Conservation (phyloP, 2,888 invertebrate genomes). For the Ophion ellenae region DNA sequence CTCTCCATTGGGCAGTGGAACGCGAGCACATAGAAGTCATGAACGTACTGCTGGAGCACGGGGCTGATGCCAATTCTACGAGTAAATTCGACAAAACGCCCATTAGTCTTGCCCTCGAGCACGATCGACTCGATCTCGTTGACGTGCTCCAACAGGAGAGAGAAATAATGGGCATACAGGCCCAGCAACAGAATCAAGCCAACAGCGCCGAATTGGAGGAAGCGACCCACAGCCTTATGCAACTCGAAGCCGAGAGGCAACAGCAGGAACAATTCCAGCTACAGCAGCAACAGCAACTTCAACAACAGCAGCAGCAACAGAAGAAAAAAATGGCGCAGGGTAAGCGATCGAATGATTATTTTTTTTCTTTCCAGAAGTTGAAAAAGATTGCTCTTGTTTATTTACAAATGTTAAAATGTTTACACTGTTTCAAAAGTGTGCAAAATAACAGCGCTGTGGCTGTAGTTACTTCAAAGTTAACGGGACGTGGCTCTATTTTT, state of each 20-base stretch:
- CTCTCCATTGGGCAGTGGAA: slow-evolving; percentile 97
- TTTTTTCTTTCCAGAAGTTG: not conserved
- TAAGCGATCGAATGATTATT: slow-evolving; percentile 40
- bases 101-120: slow-evolving; percentile 88
- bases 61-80: slow-evolving; percentile 88
- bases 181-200: slow-evolving; percentile 75
- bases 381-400: not conserved
- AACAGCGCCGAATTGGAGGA: slow-evolving; percentile 78
- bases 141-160: slow-evolving; percentile 85
- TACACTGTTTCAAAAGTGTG: not conserved
- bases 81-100: slow-evolving; percentile 92
- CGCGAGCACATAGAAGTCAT: slow-evolving; percentile 90
- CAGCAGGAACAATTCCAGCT: slow-evolving; percentile 75
- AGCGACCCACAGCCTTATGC: slow-evolving; percentile 80
- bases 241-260: slow-evolving; percentile 77
- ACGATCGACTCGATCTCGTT: slow-evolving; percentile 87
- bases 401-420: not conserved
- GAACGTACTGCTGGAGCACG: slow-evolving; percentile 88
- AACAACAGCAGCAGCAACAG: slow-evolving; percentile 71
- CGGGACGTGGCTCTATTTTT: not conserved
- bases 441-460: not conserved
- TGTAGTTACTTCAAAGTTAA: no score
- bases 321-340: slow-evolving; percentile 73
- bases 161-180: slow-evolving; percentile 74
- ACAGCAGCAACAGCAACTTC: slow-evolving; percentile 71